phyloP scores from a whole-genome alignment of 2,888 invertebrate genomes.

The Operophtera brumata region DNA sequence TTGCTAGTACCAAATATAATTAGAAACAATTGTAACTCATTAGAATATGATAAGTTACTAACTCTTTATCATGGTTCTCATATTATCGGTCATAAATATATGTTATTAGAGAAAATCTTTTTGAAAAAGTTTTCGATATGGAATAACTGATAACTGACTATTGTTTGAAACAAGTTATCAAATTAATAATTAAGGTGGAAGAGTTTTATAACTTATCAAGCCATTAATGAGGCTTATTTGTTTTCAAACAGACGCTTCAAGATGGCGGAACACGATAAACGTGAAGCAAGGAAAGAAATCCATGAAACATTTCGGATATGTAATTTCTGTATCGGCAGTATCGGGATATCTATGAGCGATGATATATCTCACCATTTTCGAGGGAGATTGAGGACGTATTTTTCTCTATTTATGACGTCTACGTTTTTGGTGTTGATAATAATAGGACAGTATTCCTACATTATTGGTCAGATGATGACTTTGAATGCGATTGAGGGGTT shows the following conservation, averaged over 20 bases:
- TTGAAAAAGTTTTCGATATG: too few species aligned
- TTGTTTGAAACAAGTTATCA: too few species aligned
- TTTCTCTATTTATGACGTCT: slow-evolving; percentile 43
- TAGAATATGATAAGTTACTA: neutral
- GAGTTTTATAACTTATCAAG: too few species aligned
- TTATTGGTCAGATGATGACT: slow-evolving; percentile 43
- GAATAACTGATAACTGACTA: too few species aligned
- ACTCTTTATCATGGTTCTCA: too few species aligned
- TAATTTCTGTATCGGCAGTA: slow-evolving; percentile 50
- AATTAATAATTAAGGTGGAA: too few species aligned
- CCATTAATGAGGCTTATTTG: too few species aligned
- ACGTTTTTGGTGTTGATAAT: slow-evolving; percentile 13
- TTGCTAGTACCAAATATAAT: too few species aligned
- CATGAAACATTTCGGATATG: slow-evolving; percentile 48
- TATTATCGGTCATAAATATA: too few species aligned
- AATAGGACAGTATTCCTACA: slow-evolving; percentile 49
- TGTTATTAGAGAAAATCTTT: too few species aligned
- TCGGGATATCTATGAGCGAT: slow-evolving; percentile 56
- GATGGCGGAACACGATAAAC: neutral
- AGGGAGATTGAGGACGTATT: slow-evolving; percentile 34
- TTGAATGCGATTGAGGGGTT: slow-evolving; percentile 54
- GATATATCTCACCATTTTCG: slow-evolving; percentile 39
- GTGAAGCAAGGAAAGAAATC: slow-evolving; percentile 47
- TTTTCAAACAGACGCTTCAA: neutral
- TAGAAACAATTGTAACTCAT: neutral